phyloP scores from a whole-genome alignment of 2,113 vertebrate genomes.

The Lutjanus erythropterus region DNA sequence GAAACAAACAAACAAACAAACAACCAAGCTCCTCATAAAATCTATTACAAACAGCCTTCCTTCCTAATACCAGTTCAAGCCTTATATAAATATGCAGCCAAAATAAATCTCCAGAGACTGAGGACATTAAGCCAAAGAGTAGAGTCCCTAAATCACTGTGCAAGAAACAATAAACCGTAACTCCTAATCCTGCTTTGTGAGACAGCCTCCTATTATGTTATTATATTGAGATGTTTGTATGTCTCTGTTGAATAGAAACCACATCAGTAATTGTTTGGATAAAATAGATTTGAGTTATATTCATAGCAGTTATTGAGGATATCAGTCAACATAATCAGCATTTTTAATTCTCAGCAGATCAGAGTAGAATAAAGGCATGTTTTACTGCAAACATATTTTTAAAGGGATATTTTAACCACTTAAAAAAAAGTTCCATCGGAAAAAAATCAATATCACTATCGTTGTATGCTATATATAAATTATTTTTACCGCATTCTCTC shows the following conservation, averaged over 20 bases:
- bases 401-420: no score
- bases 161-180: constrained; percentile 25
- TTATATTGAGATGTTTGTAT: neutral
- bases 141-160: neutral
- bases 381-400: constrained; percentile 10
- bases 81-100: constrained; percentile 8
- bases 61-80: constrained; percentile 15
- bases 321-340: neutral
- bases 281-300: constrained; percentile 23
- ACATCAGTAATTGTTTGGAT: constrained; percentile 2
- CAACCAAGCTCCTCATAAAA: constrained; percentile 3
- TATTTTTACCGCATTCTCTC: no score
- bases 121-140: constrained; percentile 14
- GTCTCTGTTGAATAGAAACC: constrained; percentile 1
- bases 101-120: constrained; percentile 22
- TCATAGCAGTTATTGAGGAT: neutral
- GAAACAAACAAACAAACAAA: constrained; percentile 3
- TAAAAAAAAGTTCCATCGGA: no score
- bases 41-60: neutral
- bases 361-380: neutral
- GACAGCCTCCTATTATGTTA: constrained; percentile 7
- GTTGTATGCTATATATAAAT: no score
- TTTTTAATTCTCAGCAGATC: constrained; percentile 11
- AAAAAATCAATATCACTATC: no score
- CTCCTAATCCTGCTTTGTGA: constrained; percentile 36